Base-by-base conservation (phyloP, 1,140 invertebrate species). In the Melipona quadrifasciata region DNA sequence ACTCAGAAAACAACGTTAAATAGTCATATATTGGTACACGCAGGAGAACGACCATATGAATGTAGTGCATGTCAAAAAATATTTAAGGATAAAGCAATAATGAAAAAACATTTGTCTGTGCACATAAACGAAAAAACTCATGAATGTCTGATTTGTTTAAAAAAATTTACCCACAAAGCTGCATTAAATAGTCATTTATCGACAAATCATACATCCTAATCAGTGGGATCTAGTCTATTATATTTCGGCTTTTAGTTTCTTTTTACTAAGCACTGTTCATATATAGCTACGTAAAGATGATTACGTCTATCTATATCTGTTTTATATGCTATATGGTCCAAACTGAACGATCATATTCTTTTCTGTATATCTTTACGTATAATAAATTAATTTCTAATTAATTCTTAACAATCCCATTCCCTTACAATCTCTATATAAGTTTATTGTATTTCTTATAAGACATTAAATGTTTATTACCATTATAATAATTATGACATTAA, bases 11-110 rank as follows among this genome's bases (percentile, higher is more conserved):
- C 90, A 6, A 94, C 93, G 84, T 92, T 97, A 39, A 94, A 96
- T 84, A 97, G 96, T 79, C 97, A 97, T 91, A 96, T 97, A 64
- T 91, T 97, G 78, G 97, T 97, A 75, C 97, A 97, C 89, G 96
- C 96, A 4, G 96, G 95, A 12, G 97, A 97, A 91, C 93, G 96
- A 84, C 96, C 97, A 1, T 97, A 96, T 91, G 96, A 97, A 80
- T 97, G 97, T 94, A 96, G 96, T 27, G 89, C 89, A 65, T 94
- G 93, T 89, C 89, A 90, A 51, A 92, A 92, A 80, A 89, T 89
- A 77, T 94, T 93, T 78, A 89, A 89, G 12, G 92, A 93, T 31
- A 92, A 89, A 80, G 77, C 81, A 19, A 86, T 88, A 12, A 76
- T 93, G 74, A 91, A 91, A 58, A 94, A 93, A 82, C 93, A 94